Evolutionary conservation across 2,797 vertebrate genomes (phyloP), one percentile per base, ranked within the genome.

Genomic region (Eremophila alpestris): DNA sequence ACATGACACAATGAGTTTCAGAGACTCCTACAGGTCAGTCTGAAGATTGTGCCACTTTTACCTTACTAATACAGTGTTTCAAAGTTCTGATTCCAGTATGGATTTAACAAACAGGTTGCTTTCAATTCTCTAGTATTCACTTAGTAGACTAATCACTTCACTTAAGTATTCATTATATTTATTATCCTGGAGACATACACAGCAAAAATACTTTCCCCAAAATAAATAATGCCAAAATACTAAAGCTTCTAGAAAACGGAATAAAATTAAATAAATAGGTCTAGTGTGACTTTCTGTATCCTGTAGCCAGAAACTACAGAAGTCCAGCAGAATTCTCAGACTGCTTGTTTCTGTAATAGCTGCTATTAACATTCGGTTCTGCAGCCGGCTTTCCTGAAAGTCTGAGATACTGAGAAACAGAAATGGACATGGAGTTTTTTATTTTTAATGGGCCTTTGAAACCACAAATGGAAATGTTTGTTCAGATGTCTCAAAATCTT

Each of bases 1-100:
- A 34, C 99, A 99, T 0, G 99, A 99, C 96, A 99, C 99, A 8
- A 99, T 99, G 98, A 99, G 99, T 97, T 99, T 99, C 97, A 98
- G 99, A 46, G 99, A 99, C 96, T 99, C 99, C 22, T 99, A 99
- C 98, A 99, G 99, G 99, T 99, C 63, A 62, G 95, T 85, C 46
- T 56, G 58, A 74, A 94, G 56, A 68, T n/a, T 32, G 14, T 75
- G 36, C 30, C 54, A 10, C 56, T 82, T 78, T 23, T 30, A 55
- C 27, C 27, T 77, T 77, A 49, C 17, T 70, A 71, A 36, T 22
- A 14, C 2, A 45, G 46, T 32, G 13, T 62, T 94, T 87, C 5
- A 13, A 90, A 87, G 45, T 60, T 91, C 70, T 83, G 46, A 55
- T 70, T 67, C 23, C 55, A 30, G 5, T 67, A 27, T 17, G 30